These are phyloP conservation scores for Sebastes dallii DNA, from an alignment of 2,797 vertebrate genomes.

Conservation along the genomic window DNA sequence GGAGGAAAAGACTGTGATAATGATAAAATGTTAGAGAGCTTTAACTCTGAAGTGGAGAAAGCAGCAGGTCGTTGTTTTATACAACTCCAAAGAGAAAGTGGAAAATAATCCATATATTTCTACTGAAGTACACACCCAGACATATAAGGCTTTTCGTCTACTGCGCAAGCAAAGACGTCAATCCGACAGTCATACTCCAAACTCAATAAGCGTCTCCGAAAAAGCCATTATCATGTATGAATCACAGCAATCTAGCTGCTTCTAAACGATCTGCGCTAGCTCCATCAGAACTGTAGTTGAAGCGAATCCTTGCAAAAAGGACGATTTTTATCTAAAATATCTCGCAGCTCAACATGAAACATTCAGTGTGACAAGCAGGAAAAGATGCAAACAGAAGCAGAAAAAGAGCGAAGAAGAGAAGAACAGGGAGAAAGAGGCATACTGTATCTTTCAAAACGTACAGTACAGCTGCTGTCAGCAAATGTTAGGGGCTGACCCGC, in stretches of 20 bases:
- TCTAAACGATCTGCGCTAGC: not conserved
- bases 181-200: slow-evolving; percentile 14
- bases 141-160: not conserved
- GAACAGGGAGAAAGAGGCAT: not conserved
- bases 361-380: not conserved
- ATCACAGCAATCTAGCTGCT: slow-evolving; percentile 30
- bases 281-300: not conserved
- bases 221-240: slow-evolving; percentile 37
- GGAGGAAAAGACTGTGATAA: not conserved
- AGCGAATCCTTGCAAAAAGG: slow-evolving; percentile 14
- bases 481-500: slow-evolving; percentile 45
- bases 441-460: slow-evolving; percentile 6
- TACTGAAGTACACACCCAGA: not conserved
- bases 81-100: not conserved
- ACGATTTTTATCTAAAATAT: slow-evolving; percentile 20
- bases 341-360: slow-evolving; percentile 2
- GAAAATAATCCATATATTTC: not conserved
- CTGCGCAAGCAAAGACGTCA: not conserved
- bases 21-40: not conserved
- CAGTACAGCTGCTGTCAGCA: slow-evolving; percentile 15
- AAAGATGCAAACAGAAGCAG: not conserved
- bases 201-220: slow-evolving; percentile 18
- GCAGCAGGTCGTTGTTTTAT: not conserved
- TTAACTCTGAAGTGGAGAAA: not conserved
- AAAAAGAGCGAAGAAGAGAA: not conserved